Evolutionary conservation across 2,113 vertebrate genomes (phyloP), one percentile per base, ranked within the genome.

Genomic region (Caracal caracal): DNA sequence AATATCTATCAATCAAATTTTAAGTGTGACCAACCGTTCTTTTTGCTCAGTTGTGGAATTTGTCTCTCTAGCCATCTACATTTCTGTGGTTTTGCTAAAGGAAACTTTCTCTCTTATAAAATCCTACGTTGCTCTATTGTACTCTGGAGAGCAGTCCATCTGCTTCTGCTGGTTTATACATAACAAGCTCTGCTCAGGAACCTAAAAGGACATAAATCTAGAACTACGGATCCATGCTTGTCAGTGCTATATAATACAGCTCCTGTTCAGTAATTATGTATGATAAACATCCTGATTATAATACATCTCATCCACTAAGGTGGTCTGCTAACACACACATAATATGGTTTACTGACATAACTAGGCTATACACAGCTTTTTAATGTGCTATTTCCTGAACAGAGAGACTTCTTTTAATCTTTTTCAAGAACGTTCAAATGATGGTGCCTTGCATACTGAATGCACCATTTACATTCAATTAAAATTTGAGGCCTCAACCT

Each of bases 251-350:
- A 93, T 96, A 96, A 92, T 81, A 95, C 15, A 90, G 76, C 40
- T 97, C 59, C 90, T 96, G 79, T 78, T 96, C 85, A 91, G 78
- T 98, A 96, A 97, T 97, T 97, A 97, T 93, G 84, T 80, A 93
- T 96, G 85, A 98, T 97, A 98, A 98, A 97, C 87, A 97, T 43
- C 93, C 93, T 97, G 87, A 98, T 97, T 97, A 87, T 87, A 97
- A 98, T 86, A 96, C 90, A 71, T 88, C 96, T 97, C 83, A 66
- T 97, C 97, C 73, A 37, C 95, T 56, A 90, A 85, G 87, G 73
- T 82, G 49, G 92, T 96, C 95, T 96, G 84, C 94, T 88, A 97
- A 79, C 83, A 90, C 51, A 85, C 35, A 47, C 86, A 94, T 20
- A 71, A 96, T 53, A 30, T 35, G 20, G 79, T 59, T 96, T 97